A percentile compares a stretch with the other conserved stretches of the same genome.
These are phyloP conservation scores for Sebastes wilsoni DNA, from an alignment of 2,797 vertebrate genomes.

Conservation along the genomic window DNA sequence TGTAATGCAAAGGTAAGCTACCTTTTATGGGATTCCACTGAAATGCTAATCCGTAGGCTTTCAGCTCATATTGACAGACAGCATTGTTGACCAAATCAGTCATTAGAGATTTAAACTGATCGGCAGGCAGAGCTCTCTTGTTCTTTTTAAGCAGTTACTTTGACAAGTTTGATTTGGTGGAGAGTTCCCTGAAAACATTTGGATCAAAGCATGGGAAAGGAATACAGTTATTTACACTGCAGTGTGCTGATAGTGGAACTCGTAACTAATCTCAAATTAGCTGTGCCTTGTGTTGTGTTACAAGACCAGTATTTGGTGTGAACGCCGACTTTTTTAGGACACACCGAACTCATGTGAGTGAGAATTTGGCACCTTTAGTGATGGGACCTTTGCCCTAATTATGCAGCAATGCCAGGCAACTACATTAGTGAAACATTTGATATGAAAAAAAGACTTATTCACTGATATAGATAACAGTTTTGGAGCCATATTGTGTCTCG, in stretches of 20 bases:
- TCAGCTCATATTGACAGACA: constrained; percentile 60
- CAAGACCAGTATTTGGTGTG: constrained; percentile 13
- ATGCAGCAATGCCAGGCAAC: neutral
- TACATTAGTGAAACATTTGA: neutral
- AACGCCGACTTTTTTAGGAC: constrained; percentile 7
- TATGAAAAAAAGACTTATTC: neutral
- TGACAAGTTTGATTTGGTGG: constrained; percentile 58
- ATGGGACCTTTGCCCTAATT: neutral
- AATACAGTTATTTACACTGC: constrained; percentile 15
- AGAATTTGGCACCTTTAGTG: neutral
- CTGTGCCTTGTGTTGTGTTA: constrained; percentile 3
- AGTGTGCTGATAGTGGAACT: constrained; percentile 30
- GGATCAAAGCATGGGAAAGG: constrained; percentile 34
- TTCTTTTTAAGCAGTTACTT: constrained; percentile 33
- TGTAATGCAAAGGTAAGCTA: constrained; percentile 66
- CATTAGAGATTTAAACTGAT: constrained; percentile 50
- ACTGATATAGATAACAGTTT: neutral
- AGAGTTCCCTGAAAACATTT: constrained; percentile 35
- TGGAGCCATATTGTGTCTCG: neutral
- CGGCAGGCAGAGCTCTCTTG: constrained; percentile 19
- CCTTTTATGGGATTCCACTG: constrained; percentile 65
- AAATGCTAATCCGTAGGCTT: constrained; percentile 63
- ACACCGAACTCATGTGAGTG: neutral
- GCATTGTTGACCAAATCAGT: constrained; percentile 55
- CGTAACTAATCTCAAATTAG: constrained; percentile 38